Conservation (phyloP, 2,888 invertebrate genomes). For the Eupithecia vulgata region DNA sequence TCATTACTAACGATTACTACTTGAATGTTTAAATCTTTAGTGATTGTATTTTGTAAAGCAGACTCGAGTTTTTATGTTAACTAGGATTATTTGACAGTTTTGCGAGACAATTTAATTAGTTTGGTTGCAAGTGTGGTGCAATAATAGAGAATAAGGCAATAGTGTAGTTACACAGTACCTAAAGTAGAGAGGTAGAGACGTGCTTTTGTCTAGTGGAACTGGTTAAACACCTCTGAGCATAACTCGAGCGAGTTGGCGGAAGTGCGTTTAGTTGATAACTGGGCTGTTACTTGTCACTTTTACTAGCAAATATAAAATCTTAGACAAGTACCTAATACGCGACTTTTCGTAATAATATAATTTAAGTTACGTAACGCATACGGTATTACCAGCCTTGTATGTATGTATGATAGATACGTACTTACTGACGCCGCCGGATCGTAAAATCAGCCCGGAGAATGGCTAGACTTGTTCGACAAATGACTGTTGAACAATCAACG, state of each 20-base stretch:
- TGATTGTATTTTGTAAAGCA: neutral
- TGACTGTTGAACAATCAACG: too few relatives aligned
- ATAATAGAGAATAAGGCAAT: neutral
- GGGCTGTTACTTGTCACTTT: slow-evolving; percentile 19
- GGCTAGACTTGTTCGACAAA: too few relatives aligned
- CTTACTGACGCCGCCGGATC: too few relatives aligned
- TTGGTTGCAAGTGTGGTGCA: neutral
- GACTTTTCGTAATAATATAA: neutral
- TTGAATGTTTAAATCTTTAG: too few relatives aligned
- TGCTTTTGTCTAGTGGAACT: slow-evolving; percentile 8
- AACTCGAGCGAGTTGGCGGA: slow-evolving; percentile 18
- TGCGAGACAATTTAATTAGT: neutral
- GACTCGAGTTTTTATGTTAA: neutral
- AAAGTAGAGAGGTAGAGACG: too few relatives aligned
- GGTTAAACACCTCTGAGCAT: slow-evolving; percentile 19
- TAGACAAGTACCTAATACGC: neutral
- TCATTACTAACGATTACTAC: too few relatives aligned
- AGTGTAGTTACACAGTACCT: neutral
- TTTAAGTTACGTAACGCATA: neutral
- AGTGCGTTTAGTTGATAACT: slow-evolving; percentile 20
- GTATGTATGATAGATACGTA: too few relatives aligned
- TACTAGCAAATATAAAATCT: slow-evolving; percentile 4
- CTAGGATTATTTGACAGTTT: neutral
- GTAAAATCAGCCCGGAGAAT: too few relatives aligned
- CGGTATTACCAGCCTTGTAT: too few relatives aligned